Evolutionary conservation across 2,113 vertebrate species (phyloP).

Genomic region (Myotis yumanensis): DNA sequence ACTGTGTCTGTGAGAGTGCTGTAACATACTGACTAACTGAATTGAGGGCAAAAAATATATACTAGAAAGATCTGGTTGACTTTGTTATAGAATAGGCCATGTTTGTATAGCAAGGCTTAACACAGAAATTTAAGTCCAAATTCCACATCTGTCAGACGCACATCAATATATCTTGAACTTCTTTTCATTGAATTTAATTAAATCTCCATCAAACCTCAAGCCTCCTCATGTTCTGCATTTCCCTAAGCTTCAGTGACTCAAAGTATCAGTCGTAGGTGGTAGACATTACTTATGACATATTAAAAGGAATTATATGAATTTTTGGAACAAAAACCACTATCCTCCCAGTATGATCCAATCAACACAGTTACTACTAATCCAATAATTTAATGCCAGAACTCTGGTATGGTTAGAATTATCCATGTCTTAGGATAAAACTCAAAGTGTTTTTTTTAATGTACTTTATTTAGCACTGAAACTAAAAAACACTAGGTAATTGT

Average conservation of each 20-base stretch:
- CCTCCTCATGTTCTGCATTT: not conserved
- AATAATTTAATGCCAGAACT: conserved; percentile 2
- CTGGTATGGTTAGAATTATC: not conserved
- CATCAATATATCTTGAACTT: not conserved
- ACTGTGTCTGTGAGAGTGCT: not conserved
- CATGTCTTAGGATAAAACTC: not conserved
- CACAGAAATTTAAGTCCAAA: not conserved
- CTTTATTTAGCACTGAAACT: conserved; percentile 28
- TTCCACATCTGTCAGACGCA: not conserved
- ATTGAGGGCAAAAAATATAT: not conserved
- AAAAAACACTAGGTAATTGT: conserved; percentile 20
- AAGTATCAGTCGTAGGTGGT: conserved; percentile 41
- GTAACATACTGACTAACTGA: not conserved
- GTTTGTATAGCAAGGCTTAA: conserved; percentile 37
- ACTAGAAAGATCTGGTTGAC: not conserved
- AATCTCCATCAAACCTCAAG: not conserved
- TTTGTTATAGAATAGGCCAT: not conserved
- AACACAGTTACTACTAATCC: not conserved
- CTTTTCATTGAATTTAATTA: conserved; percentile 32
- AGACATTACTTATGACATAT: not conserved
- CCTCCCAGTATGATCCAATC: not conserved
- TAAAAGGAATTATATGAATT: not conserved
- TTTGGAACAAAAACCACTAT: conserved; percentile 15
- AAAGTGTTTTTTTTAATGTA: not conserved
- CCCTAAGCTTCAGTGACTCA: conserved; percentile 51